Base-by-base conservation (phyloP, 64 coral and sea anemone species). In the Platygyra sinensis region DNA sequence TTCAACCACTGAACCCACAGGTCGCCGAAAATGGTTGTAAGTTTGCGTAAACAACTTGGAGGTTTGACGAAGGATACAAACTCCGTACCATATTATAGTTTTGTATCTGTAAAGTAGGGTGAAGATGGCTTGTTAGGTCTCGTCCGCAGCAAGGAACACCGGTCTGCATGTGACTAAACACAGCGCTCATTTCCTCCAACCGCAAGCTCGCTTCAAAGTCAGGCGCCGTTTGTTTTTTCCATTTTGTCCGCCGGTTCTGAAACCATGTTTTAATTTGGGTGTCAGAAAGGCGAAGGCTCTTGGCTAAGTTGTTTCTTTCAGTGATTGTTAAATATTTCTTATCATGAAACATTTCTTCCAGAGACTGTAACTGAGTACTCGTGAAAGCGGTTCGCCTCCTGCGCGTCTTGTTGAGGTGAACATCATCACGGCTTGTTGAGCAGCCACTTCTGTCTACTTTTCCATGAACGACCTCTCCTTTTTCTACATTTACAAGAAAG, bases 241-340 rank as follows among this genome's bases (percentile, higher is more conserved):
- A 99, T 89, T 99, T 99, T 60, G 97, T 99, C 74, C 97, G 75
- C 77, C 97, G 72, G 75, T 99, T 99, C 62, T 99, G 97, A 61
- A 99, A 99, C 97, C 97, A 99, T 5, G 97, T 99, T 93, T 99
- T 99, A 15, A 99, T 92, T 89, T 99, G 97, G 69, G 91, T 95
- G 78, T 93, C 93, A 46, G 91, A 93, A 30, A 99, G 87, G 42
- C 91, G 80, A 71, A 99, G 94, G 49, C 78, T 90, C 76, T 99
- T 95, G 4, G 97, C 97, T 8, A 99, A 80, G 20, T 90, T 87
- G 69, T 99, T 93, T 83, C 97, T 86, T 87, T 99, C 97, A 38
- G 80, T 89, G 79, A 99, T 99, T 8, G 97, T 99, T 27, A 99
- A 89, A 52, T 99, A 99, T 88, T 99, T 95, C 78, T 93, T 99